Conservation (phyloP, 2,113 vertebrate genomes). For the Falcunculus frontatus region DNA sequence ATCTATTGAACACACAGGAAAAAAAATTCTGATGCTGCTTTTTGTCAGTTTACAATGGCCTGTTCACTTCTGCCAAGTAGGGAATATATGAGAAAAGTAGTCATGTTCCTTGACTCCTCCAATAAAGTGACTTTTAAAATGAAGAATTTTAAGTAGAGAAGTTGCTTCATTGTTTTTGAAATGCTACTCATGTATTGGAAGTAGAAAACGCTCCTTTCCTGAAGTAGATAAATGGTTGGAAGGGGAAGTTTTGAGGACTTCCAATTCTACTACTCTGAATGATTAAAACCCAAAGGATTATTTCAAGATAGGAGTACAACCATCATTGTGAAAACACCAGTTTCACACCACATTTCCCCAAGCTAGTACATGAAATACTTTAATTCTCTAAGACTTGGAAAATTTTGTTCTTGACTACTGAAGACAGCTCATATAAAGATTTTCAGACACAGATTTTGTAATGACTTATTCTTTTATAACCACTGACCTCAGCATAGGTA, state of each 20-base stretch:
- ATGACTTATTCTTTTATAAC: background rate
- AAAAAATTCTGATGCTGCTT: background rate
- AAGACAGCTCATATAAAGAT: background rate
- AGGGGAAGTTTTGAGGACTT: background rate
- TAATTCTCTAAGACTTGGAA: background rate
- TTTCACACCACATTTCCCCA: background rate
- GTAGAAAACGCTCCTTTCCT: background rate
- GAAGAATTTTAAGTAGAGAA: background rate
- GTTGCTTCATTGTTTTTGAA: background rate
- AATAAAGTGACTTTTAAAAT: background rate
- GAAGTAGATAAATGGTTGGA: background rate
- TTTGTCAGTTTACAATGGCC: background rate
- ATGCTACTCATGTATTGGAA: background rate
- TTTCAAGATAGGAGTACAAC: background rate
- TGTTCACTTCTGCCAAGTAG: background rate
- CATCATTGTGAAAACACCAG: background rate
- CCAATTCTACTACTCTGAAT: background rate
- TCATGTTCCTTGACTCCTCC: background rate
- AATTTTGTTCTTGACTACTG: background rate
- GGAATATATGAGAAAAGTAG: background rate
- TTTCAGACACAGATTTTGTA: background rate
- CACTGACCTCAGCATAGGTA: background rate
- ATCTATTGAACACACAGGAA: background rate
- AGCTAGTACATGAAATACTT: background rate
- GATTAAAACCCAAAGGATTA: background rate